Evolutionary conservation across 2,797 vertebrate genomes (phyloP).

Genomic region (Acridotheres tristis): DNA sequence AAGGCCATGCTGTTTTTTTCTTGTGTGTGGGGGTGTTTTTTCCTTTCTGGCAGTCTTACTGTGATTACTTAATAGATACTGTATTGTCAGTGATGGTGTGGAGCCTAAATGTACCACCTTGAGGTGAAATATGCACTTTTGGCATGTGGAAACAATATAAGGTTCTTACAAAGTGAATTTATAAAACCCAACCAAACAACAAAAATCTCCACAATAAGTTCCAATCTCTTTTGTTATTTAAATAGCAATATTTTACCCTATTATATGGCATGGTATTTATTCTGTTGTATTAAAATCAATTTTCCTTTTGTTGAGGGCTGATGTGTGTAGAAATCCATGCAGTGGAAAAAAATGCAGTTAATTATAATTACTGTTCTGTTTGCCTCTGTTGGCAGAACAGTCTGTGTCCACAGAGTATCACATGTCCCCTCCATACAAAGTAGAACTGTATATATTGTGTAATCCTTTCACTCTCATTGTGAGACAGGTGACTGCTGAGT

Average conservation of each 20-base stretch:
- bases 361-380: not conserved
- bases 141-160: not conserved
- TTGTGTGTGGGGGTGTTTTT: not conserved
- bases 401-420: not conserved
- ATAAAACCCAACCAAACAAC: not conserved
- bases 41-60: not conserved
- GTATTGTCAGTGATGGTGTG: not conserved
- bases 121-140: not conserved
- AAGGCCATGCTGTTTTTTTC: not conserved
- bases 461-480: not conserved
- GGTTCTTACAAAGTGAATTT: not conserved
- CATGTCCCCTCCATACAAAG: not conserved
- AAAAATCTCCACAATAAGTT: not conserved
- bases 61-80: not conserved
- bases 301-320: not conserved
- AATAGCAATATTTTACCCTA: not conserved
- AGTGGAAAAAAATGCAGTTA: not conserved
- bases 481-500: not conserved
- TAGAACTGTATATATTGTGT: not conserved
- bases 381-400: not conserved
- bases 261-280: not conserved
- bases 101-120: not conserved
- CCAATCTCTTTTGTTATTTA: not conserved
- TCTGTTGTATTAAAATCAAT: not conserved
- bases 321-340: not conserved